Evolutionary conservation across 2,797 vertebrate genomes (phyloP).

Genomic region (Rhabdomys pumilio): DNA sequence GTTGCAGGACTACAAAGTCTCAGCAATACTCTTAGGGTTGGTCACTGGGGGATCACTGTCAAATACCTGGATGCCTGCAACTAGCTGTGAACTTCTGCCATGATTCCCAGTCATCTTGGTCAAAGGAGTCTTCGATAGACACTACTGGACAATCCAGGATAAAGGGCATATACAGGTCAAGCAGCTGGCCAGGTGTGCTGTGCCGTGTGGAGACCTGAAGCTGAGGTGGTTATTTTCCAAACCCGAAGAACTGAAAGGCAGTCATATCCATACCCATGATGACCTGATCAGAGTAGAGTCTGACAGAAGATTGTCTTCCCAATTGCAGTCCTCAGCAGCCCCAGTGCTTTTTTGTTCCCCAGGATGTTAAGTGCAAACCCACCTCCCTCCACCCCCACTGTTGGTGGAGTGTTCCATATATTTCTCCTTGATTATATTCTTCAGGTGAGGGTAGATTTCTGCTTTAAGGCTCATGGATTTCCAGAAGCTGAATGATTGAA

Average conservation of each 20-base stretch:
- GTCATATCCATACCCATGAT: slow-evolving; percentile 98
- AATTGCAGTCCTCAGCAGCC: slow-evolving; percentile 95
- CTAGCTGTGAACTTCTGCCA: slow-evolving; percentile 95
- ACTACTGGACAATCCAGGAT: slow-evolving; percentile 98
- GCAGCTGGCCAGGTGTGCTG: background rate
- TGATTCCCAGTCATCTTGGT: slow-evolving; percentile 97
- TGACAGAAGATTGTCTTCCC: slow-evolving; percentile 90
- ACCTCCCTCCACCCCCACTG: background rate
- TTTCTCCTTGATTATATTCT: background rate
- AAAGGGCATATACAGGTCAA: slow-evolving; percentile 92
- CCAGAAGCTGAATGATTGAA: background rate
- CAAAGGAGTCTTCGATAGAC: slow-evolving; percentile 98
- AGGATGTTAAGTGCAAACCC: background rate
- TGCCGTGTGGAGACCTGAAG: slow-evolving; percentile 96
- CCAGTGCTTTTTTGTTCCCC: slow-evolving; percentile 90
- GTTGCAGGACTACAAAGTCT: slow-evolving; percentile 96
- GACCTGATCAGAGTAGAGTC: slow-evolving; percentile 93
- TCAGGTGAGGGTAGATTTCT: background rate
- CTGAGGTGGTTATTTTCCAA: slow-evolving; percentile 98
- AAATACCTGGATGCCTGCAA: slow-evolving; percentile 95
- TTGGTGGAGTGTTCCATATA: too few species aligned
- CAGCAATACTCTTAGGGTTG: slow-evolving; percentile 97
- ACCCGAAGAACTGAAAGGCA: slow-evolving; percentile 96
- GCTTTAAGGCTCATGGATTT: background rate
- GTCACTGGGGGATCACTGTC: slow-evolving; percentile 98